Conservation (phyloP, 2,888 invertebrate genomes). For the Acrobasis consociella region DNA sequence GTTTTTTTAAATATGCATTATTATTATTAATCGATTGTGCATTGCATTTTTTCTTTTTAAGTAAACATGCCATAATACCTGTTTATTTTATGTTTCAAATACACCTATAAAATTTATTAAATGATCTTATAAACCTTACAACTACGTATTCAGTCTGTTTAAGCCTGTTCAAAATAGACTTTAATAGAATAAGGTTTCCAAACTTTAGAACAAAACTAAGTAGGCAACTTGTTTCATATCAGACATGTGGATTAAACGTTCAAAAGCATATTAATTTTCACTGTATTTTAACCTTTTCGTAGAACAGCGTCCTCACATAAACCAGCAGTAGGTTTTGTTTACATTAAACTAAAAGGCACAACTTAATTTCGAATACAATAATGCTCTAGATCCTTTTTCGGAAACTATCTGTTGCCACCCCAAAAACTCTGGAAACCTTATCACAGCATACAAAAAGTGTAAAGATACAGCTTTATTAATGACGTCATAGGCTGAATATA, state of each 20-base stretch:
- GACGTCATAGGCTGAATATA: too few relatives aligned
- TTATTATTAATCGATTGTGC: too few relatives aligned
- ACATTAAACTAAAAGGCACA: constrained; percentile 22
- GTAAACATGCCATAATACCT: too few relatives aligned
- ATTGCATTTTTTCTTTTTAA: too few relatives aligned
- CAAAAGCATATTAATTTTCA: constrained; percentile 15
- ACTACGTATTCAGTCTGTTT: too few relatives aligned
- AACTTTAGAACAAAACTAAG: neutral
- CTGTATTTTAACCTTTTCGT: constrained; percentile 3
- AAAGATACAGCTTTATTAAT: neutral
- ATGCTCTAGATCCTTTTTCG: constrained; percentile 33
- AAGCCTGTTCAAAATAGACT: too few relatives aligned
- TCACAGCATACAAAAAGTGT: neutral
- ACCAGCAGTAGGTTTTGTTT: constrained; percentile 17
- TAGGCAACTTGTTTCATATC: constrained; percentile 12
- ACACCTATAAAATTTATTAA: too few relatives aligned
- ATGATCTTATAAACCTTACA: too few relatives aligned
- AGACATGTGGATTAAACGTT: neutral
- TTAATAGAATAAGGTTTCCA: neutral
- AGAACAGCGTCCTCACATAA: constrained; percentile 10
- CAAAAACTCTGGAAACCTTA: constrained; percentile 6
- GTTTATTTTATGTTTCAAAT: too few relatives aligned
- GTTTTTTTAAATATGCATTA: too few relatives aligned
- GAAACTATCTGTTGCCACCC: constrained; percentile 28
- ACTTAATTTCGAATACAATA: constrained; percentile 34